Evolutionary conservation across 2,797 vertebrate genomes (phyloP).

Genomic region (Eulemur mongoz): DNA sequence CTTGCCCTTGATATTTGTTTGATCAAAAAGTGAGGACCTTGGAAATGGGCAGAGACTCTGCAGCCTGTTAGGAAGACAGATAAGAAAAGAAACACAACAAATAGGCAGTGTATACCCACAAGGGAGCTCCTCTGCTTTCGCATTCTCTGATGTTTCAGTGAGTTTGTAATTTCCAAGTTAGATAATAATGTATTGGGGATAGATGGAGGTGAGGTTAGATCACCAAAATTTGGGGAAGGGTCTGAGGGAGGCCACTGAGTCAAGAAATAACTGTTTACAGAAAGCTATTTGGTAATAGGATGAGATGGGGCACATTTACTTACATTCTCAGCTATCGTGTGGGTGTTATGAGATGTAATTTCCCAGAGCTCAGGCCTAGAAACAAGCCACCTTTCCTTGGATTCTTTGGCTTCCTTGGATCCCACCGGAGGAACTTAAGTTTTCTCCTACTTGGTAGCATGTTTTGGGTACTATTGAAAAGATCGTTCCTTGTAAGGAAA

Average conservation of each 20-base stretch:
- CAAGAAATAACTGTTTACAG: neutral
- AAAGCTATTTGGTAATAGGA: neutral
- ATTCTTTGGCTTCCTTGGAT: neutral
- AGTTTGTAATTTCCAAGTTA: neutral
- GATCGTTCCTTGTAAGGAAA: neutral
- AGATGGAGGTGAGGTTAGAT: neutral
- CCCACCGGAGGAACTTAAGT: neutral
- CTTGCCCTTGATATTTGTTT: neutral
- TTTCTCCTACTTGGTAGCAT: neutral
- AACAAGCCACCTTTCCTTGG: neutral
- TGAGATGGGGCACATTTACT: neutral
- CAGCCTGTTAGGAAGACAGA: neutral
- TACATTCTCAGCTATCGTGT: rapidly evolving
- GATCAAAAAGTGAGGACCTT: neutral
- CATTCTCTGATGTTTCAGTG: neutral
- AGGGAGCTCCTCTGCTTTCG: neutral
- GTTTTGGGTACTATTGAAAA: neutral
- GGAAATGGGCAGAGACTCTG: neutral
- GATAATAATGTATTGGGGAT: neutral
- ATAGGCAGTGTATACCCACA: too few species aligned
- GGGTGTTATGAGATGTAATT: neutral
- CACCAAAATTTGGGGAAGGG: neutral
- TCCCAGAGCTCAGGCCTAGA: neutral
- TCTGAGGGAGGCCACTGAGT: neutral
- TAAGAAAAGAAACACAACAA: neutral